Base-by-base conservation (phyloP, 2,888 invertebrate species). In the Schizaphis graminum region DNA sequence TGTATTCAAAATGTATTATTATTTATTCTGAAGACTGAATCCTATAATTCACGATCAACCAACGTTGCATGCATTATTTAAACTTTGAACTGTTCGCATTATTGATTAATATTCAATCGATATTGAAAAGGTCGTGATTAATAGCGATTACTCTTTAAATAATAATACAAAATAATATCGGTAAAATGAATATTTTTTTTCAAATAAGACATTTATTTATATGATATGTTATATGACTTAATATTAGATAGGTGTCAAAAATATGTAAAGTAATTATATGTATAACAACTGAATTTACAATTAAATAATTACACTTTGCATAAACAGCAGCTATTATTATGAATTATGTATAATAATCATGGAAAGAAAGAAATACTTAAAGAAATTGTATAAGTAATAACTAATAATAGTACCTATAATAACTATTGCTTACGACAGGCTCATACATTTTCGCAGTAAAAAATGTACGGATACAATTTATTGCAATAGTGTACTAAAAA, bases 401-500 rank as follows among this genome's bases (percentile, higher is more conserved):
- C 77, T 77, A 35, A 67, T 35, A 67, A 53, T 53, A 53, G 21
- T 53, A 53, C 3, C 49, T 53, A 53, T 77, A 21, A 67, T 35
- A 67, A 16, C n/a, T 77, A 77, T 35, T 77, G 21, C 77, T 21
- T 77, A 35, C 8, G 21, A 8, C 35, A 21, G 1, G 2, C 35
- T 77, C 35, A 35, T 77, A 77, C 35, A 35, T 21, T 35, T 67
- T 77, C 35, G 77, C 35, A 77, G 77, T 35, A 77, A 77, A 77
- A 77, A 77, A 77, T 77, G 35, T 35, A 35, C 35, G 35, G 35
- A 77, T 77, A 77, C 35, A 77, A 77, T 77, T 77, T 77, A 77
- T 41, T 77, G 21, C 77, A 77, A 21, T 8, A 77, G 8, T 86
- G 49, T 53, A 92, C 41, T 92, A 94, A 91, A 95, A 94, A 84